Base-by-base conservation (phyloP, 2,797 vertebrate genomes). In the Australoheros facetus region DNA sequence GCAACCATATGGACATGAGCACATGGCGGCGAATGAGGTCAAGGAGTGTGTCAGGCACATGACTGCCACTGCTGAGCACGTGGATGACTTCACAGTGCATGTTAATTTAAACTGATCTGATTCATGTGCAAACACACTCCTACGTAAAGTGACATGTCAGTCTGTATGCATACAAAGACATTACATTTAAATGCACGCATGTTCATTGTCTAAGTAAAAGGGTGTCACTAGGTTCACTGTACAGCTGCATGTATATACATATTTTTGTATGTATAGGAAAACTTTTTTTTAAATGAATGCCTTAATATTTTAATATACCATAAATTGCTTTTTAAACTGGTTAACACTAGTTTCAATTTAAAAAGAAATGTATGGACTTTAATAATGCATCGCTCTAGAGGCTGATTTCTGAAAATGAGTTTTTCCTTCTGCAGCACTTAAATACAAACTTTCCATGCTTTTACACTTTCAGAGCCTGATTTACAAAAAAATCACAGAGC, bases 1-100 rank as follows among this genome's bases (percentile, higher is more conserved):
- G 66, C 45, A 28, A 78, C 71, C 77, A 74, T 74, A 77, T 34
- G 78, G 75, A 30, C 62, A 56, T 70, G 45, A 80, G 81, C 72
- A 54, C 79, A 42, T 26, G 0, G 13, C 16, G 6, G 56, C 7
- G 37, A 69, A 48, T 28, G 64, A 34, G 71, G 83, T 84, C 75
- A 83, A 79, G 69, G 51, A 89, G 79, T 53, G 79, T 80, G 88
- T 92, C 83, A 70, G 91, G 91, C 79, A 86, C 83, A 78, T 89
- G 89, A 94, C 87, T 77, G 79, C 32, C 0, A 26, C 64, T 4
- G 82, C 78, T 48, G 91, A 88, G 85, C 78, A 77, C 83, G 80
- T 45, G 78, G 66, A 81, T 82, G 76, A 87, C 86, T 87, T 90
- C 80, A 85, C 81, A 39, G 66, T 19, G 55, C 55, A 75, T 56